Base-by-base conservation (phyloP, 2,888 invertebrate genomes). In the Boloria euphrosyne region DNA sequence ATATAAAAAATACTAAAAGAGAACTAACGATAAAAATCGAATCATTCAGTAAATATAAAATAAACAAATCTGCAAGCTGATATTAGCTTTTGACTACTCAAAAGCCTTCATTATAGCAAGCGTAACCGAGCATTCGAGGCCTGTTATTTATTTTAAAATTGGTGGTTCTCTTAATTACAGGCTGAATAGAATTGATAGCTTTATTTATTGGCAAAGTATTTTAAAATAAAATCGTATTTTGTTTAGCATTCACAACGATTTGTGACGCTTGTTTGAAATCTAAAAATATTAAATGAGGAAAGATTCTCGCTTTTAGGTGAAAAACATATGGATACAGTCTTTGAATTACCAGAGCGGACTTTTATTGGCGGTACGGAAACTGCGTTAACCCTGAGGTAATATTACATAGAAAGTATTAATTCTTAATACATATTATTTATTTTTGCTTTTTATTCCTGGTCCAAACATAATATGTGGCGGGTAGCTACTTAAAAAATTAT, bases 331-430 rank as follows among this genome's bases (percentile, higher is more conserved):
- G 94, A 95, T 73, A 91, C 94, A 77, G 84, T 90, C 10, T 96
- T 95, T 78, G 93, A 94, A 73, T 84, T 96, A 62, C 96, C 96
- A 0, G 90, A 93, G 0, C 94, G 94, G 66, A 96, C 95, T 0
- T 94, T 85, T 75, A 96, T 96, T 72, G 96, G 96, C 2, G 96
- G 95, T 5, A 83, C 80, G 3, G 93, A 93, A 60, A 83, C 80
- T 0, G 84, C 89, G 16, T 82, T 96, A 64, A 85, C 95, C 0
- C 86, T 96, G 5, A 83, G 89, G 90, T 89, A 70, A 65, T 18
- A 27, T 22, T n/a, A 27, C 7, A 18, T 22, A 16, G 16, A 14
- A 27, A 2, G 14, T 38, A 22, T 31, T n/a, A n/a, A n/a, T 6
- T 31, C 10, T 38, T 38, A 38, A 38, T 1, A 38, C 10, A 22